Conservation (phyloP, 2,888 invertebrate genomes). For the Theretra japonica region DNA sequence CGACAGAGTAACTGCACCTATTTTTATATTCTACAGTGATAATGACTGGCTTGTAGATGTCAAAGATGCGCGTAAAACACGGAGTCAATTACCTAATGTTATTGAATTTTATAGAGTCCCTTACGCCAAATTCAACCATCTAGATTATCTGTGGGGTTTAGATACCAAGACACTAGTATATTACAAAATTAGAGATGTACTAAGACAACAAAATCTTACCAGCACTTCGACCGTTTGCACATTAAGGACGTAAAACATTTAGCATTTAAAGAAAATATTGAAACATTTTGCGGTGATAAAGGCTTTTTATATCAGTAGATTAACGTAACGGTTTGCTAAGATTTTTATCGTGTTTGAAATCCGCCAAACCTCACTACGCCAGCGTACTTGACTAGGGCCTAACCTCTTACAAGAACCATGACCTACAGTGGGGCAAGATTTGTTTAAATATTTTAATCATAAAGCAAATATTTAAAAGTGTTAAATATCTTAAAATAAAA, state of each 20-base stretch:
- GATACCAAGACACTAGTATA: constrained; percentile 30
- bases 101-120: constrained; percentile 36
- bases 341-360: too few relatives aligned
- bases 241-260: not conserved
- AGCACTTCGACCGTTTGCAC: not conserved
- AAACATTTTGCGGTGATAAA: too few relatives aligned
- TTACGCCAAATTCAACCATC: constrained; percentile 36
- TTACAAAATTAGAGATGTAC: constrained; percentile 8
- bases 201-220: not conserved
- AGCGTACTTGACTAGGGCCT: too few relatives aligned
- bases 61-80: constrained; percentile 4
- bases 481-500: too few relatives aligned
- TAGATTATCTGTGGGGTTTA: constrained; percentile 40
- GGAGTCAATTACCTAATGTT: constrained; percentile 30
- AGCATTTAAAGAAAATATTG: too few relatives aligned
- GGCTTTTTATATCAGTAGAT: too few relatives aligned
- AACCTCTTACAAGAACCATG: too few relatives aligned
- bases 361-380: too few relatives aligned
- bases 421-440: too few relatives aligned
- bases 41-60: constrained; percentile 36
- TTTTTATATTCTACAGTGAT: constrained; percentile 38
- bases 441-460: too few relatives aligned
- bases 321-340: too few relatives aligned
- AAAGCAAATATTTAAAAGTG: too few relatives aligned
- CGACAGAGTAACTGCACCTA: constrained; percentile 23